A percentile compares a stretch with the other conserved stretches of the same genome.
phyloP scores from a whole-genome alignment of 2,888 invertebrate genomes.

The Spicauda simplicius region DNA sequence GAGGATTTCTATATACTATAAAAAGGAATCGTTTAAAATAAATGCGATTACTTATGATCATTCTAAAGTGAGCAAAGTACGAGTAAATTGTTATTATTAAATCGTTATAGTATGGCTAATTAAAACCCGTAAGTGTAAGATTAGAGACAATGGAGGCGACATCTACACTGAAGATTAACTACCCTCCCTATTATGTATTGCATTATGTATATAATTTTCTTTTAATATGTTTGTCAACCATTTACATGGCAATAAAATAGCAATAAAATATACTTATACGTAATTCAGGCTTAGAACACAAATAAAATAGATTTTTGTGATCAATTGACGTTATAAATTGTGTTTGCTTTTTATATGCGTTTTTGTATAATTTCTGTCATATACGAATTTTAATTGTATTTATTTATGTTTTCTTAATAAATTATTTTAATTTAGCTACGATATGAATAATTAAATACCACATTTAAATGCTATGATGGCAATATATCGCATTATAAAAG shows the following conservation, averaged over 20 bases:
- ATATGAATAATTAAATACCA: constrained; percentile 1
- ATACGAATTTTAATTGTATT: constrained; percentile 2
- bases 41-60: too few species aligned
- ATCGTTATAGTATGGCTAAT: not conserved
- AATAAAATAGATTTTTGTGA: not conserved
- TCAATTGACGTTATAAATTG: not conserved
- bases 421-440: constrained; percentile 13
- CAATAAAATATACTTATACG: constrained; percentile 8
- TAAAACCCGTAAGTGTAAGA: not conserved
- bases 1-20: too few species aligned
- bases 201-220: constrained; percentile 38
- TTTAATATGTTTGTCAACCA: constrained; percentile 21
- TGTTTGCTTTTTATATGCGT: not conserved
- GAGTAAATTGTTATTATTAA: too few species aligned
- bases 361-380: constrained; percentile 11
- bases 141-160: not conserved
- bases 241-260: constrained; percentile 40
- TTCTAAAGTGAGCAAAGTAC: too few species aligned
- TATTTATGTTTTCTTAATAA: constrained; percentile 8
- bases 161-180: not conserved
- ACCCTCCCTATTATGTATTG: constrained; percentile 37
- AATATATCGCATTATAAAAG: constrained; percentile 6
- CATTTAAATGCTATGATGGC: not conserved
- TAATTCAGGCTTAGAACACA: constrained; percentile 9
- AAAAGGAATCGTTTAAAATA: too few species aligned